phyloP scores from a whole-genome alignment of 2,888 invertebrate species.

The Megastigmus dorsalis region DNA sequence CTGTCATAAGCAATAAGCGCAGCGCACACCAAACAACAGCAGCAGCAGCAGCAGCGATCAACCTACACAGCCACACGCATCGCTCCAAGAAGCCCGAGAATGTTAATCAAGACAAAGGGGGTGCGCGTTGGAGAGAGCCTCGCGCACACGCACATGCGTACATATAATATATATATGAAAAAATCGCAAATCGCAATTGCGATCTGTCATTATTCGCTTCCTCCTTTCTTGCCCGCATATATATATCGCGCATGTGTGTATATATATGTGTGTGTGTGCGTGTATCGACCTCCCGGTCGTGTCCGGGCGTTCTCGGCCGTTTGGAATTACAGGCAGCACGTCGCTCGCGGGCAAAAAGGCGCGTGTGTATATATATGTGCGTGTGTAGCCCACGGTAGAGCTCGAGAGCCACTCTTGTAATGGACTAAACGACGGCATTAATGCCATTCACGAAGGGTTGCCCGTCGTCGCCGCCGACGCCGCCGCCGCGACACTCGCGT shows the following conservation, averaged over 20 bases:
- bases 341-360: constrained; percentile 24
- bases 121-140: too few species aligned
- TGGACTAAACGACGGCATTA: constrained; percentile 41
- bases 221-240: constrained; percentile 31
- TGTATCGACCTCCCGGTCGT: constrained; percentile 11
- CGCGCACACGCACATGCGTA: too few species aligned
- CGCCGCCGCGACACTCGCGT: constrained; percentile 2
- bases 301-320: neutral
- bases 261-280: neutral
- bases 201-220: constrained; percentile 22
- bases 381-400: neutral
- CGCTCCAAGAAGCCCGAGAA: too few species aligned
- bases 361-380: neutral
- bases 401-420: constrained; percentile 14
- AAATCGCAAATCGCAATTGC: constrained; percentile 31
- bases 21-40: too few species aligned
- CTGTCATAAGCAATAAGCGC: too few species aligned
- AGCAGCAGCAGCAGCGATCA: too few species aligned
- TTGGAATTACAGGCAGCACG: constrained; percentile 11
- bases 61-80: too few species aligned
- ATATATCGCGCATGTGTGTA: neutral
- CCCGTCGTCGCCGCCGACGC: constrained; percentile 13
- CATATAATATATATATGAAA: too few species aligned
- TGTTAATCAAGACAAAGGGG: too few species aligned
- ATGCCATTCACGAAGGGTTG: constrained; percentile 42